phyloP scores from a whole-genome alignment of 2,888 invertebrate genomes.

The Leptothorax acervorum region DNA sequence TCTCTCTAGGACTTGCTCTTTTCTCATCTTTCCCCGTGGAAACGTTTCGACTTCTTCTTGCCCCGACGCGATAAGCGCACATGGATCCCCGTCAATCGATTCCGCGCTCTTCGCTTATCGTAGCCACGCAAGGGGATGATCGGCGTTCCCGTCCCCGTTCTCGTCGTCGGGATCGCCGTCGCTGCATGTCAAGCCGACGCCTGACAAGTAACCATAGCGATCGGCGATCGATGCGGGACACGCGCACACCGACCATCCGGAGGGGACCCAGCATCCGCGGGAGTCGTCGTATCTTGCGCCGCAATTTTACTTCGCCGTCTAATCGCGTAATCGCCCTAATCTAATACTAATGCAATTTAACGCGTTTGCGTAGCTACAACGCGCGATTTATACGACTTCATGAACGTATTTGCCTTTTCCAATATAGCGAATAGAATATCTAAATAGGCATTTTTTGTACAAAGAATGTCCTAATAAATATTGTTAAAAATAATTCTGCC shows the following conservation, averaged over 20 bases:
- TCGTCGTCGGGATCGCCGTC: constrained; percentile 58
- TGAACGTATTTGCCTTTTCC: background rate
- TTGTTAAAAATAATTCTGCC: background rate
- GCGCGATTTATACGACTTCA: background rate
- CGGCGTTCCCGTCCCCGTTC: constrained; percentile 57
- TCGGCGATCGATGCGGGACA: constrained; percentile 82
- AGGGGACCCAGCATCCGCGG: background rate
- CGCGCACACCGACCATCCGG: constrained; percentile 74
- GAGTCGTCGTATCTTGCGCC: background rate
- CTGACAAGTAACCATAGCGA: constrained; percentile 81
- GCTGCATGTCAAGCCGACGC: constrained; percentile 72
- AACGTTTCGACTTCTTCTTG: background rate
- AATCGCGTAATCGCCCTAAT: background rate
- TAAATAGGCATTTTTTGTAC: background rate
- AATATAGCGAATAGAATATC: too few relatives aligned
- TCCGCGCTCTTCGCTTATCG: constrained; percentile 61
- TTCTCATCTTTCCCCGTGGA: background rate
- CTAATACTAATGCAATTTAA: background rate
- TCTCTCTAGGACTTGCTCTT: background rate
- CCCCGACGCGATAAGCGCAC: background rate
- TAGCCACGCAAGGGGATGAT: constrained; percentile 59
- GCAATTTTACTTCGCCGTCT: background rate
- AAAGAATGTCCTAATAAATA: background rate
- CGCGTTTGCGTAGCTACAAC: background rate
- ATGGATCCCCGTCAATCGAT: constrained; percentile 19